Evolutionary conservation across 2,888 invertebrate genomes (phyloP).

Genomic region (Lymantria monacha): DNA sequence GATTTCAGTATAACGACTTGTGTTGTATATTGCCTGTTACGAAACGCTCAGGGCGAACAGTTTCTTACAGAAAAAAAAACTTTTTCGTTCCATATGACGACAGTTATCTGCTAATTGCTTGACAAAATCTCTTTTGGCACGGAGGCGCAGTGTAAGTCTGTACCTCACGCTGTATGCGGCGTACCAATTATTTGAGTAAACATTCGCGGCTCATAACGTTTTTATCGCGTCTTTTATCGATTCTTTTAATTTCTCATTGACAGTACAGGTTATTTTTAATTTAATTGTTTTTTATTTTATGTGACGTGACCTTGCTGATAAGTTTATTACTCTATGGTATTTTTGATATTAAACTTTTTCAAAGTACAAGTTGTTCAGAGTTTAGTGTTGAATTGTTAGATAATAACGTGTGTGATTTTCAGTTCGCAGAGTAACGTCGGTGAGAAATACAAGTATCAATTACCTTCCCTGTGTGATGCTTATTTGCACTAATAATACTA

Average conservation of each 20-base stretch:
- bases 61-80: conserved; percentile 59
- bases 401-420: conserved; percentile 62
- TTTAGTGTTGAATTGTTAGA: no score
- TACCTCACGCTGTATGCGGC: conserved; percentile 36
- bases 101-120: conserved; percentile 70
- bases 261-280: conserved; percentile 25
- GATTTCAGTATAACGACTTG: conserved; percentile 63
- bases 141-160: conserved; percentile 43
- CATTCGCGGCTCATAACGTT: conserved; percentile 43
- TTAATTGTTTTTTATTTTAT: conserved; percentile 17
- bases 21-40: conserved; percentile 54
- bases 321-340: conserved; percentile 49
- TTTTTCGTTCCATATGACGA: conserved; percentile 54
- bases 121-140: conserved; percentile 66
- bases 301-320: conserved; percentile 9
- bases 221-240: conserved; percentile 45
- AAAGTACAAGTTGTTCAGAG: conserved; percentile 45
- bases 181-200: conserved; percentile 56
- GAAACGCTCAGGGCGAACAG: conserved; percentile 62
- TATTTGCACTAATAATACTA: conserved; percentile 59
- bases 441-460: conserved; percentile 64
- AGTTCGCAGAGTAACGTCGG: conserved; percentile 61
- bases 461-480: conserved; percentile 74
- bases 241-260: conserved; percentile 41
- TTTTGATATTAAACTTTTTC: conserved; percentile 34